Evolutionary conservation across 2,797 vertebrate genomes (phyloP), one percentile per base, ranked within the genome.

Genomic region (Ispidina picta): DNA sequence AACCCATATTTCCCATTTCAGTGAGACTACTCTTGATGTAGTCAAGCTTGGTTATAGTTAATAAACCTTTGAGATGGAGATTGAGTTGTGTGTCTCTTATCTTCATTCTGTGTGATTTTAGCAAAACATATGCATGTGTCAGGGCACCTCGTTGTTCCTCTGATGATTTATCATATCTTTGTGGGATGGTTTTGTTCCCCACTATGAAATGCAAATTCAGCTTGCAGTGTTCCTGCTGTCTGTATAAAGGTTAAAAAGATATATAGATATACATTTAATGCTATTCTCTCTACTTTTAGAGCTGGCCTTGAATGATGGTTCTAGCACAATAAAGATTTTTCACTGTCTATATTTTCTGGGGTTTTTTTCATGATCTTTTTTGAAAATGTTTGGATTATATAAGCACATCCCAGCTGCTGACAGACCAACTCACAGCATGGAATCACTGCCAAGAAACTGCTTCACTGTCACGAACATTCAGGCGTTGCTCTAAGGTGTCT

Each of bases 61-160:
- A 89, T 44, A 92, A 93, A 76, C 70, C 82, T 96, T 91, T 95
- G 95, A 94, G 95, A 95, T 96, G 94, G 94, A 96, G 95, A 96
- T 95, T 69, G 81, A 66, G 64, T 63, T 79, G 64, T 41, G 41
- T 41, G 55, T 86, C 83, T 94, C 33, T 13, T 73, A 92, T 90
- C 93, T 92, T 74, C 68, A 70, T 83, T 93, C 86, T 49, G 43
- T 93, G 70, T 91, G 89, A 93, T 94, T 96, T 88, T 83, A 91
- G 65, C 82, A 86, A 91, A 96, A 87, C 70, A 86, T 81, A 92
- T 77, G 83, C 86, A 35, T 78, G 76, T 93, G 90, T 92, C 86
- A 90, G 76, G 83, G 88, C 90, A 91, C 56, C 43, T 91, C 39
- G 21, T 94, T 93, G 89, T 91, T 96, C 92, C 83, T 94, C 94